Evolutionary conservation across 2,888 invertebrate species (phyloP).

Genomic region (Microctonus hyperodae): DNA sequence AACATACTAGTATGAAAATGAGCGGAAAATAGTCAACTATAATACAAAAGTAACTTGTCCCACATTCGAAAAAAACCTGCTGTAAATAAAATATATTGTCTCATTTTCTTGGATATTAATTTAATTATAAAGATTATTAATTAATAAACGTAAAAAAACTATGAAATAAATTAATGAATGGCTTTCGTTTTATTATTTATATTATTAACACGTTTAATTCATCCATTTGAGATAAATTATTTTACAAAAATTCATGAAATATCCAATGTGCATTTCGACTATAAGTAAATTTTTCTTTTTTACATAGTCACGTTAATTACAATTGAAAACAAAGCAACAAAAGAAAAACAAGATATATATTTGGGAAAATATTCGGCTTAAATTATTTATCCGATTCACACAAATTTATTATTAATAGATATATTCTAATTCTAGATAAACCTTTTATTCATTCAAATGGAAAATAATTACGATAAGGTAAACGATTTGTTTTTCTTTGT

Average conservation of each 20-base stretch:
- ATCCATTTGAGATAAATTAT: constrained; percentile 36
- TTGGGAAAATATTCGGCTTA: neutral
- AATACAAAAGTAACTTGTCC: constrained; percentile 18
- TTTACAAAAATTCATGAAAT: constrained; percentile 42
- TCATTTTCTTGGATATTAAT: constrained; percentile 40
- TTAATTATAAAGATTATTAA: constrained; percentile 33
- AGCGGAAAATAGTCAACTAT: neutral
- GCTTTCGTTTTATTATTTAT: constrained; percentile 32
- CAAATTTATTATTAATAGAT: constrained; percentile 31
- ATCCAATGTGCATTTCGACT: constrained; percentile 43
- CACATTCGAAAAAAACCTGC: constrained; percentile 37
- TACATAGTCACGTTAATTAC: constrained; percentile 26
- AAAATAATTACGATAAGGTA: constrained; percentile 7
- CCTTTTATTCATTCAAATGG: constrained; percentile 30
- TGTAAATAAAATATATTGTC: constrained; percentile 50
- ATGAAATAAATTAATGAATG: constrained; percentile 37
- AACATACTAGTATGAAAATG: neutral
- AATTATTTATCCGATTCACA: neutral
- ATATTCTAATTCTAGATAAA: constrained; percentile 32
- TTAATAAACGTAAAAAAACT: constrained; percentile 44
- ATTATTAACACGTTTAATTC: constrained; percentile 34
- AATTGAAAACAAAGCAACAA: neutral
- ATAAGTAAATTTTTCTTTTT: constrained; percentile 22
- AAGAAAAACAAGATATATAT: constrained; percentile 23
- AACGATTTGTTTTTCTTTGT: neutral